phyloP scores from a whole-genome alignment of 2,888 invertebrate species.

The Neoscelio sp. region DNA sequence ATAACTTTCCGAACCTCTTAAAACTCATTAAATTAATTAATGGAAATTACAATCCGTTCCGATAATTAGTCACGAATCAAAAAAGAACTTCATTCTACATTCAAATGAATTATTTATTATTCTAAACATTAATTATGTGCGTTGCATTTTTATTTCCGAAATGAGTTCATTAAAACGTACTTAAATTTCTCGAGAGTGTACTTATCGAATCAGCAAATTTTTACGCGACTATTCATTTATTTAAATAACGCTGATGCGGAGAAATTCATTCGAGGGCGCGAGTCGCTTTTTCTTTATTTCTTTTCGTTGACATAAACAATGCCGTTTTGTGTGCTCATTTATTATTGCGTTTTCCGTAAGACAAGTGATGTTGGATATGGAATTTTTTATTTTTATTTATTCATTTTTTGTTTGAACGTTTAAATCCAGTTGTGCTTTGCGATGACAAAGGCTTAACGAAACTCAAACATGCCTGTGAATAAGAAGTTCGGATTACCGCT shows the following conservation, averaged over 20 bases:
- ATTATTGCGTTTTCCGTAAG: no score
- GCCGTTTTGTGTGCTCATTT: no score
- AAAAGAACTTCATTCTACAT: no score
- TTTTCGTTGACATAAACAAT: no score
- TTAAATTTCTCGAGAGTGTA: constrained; percentile 13
- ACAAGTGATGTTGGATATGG: no score
- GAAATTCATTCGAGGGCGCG: constrained; percentile 12
- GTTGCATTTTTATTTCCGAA: constrained; percentile 15
- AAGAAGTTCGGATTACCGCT: constrained; percentile 40
- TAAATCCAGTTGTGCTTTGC: constrained; percentile 7
- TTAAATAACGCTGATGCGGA: constrained; percentile 37
- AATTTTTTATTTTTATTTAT: no score
- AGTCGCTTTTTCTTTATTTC: no score
- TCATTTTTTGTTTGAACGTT: no score
- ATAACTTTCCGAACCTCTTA: no score
- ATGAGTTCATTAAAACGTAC: constrained; percentile 29
- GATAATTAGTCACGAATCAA: no score
- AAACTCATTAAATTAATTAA: no score
- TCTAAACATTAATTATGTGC: constrained; percentile 35
- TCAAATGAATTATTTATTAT: constrained; percentile 4
- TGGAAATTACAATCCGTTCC: no score
- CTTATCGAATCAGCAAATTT: constrained; percentile 38
- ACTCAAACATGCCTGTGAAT: constrained; percentile 40
- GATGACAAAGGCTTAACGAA: constrained; percentile 25
- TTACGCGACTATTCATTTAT: constrained; percentile 17